Evolutionary conservation across 2,113 vertebrate species (phyloP).

Genomic region (Arizona elegans): DNA sequence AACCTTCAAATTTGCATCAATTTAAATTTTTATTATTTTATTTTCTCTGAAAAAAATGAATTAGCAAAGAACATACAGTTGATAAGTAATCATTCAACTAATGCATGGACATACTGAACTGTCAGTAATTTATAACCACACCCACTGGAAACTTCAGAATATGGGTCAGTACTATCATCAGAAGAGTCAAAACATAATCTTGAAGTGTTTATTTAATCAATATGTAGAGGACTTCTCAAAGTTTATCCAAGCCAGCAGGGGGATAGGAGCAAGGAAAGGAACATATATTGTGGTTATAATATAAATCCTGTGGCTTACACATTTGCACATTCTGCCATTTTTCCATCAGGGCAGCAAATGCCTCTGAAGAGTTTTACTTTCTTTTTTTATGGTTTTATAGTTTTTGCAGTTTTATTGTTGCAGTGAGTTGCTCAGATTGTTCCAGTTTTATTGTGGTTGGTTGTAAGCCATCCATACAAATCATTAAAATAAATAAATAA

Average conservation of each 20-base stretch:
- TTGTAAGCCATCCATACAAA: background rate
- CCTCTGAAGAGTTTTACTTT: background rate
- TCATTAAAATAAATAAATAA: background rate
- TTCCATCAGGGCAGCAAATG: background rate
- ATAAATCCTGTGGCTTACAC: background rate
- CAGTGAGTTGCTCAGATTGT: background rate
- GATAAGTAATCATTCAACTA: background rate
- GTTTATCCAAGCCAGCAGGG: background rate
- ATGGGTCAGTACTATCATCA: background rate
- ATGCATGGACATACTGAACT: accelerated
- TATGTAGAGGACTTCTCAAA: background rate
- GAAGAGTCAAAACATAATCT: background rate
- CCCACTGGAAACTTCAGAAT: background rate
- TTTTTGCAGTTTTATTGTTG: background rate
- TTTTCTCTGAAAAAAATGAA: background rate
- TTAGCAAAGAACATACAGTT: background rate
- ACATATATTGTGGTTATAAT: background rate
- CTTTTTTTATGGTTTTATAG: background rate
- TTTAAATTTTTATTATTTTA: background rate
- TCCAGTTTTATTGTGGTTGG: background rate
- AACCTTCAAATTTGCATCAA: background rate
- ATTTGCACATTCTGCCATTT: background rate
- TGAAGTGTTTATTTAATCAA: background rate
- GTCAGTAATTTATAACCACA: background rate
- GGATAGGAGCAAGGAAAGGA: background rate